Evolutionary conservation across 2,888 invertebrate genomes (phyloP), one percentile per base, ranked within the genome.

Genomic region (Gerris lacustris): DNA sequence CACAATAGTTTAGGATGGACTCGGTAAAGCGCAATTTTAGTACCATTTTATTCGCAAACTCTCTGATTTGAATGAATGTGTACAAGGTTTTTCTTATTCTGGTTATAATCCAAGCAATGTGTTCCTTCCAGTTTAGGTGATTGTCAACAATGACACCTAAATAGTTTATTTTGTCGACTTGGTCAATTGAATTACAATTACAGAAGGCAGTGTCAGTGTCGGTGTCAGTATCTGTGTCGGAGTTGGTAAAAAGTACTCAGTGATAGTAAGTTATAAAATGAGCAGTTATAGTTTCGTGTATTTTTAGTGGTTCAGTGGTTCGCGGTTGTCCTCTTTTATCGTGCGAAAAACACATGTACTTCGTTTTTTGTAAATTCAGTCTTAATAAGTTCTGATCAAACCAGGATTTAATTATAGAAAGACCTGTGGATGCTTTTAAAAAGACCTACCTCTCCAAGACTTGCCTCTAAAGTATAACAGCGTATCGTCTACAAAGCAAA

Each of bases 131-230:
- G 47, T 47, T 47, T 7, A 47, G 47, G 47, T 47, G 47, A 6
- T 47, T 47, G 47, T 47, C 47, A 47, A 47, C 47, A 47, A 47
- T 47, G 47, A 47, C 47, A 47, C 47, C 47, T 47, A 47, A 47
- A 47, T 47, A 47, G 6, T 47, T 47, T 7, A 47, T 47, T 6
- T 47, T 6, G 47, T 47, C 47, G 11, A 47, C 11, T 47, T 11
- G 47, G 47, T 47, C 47, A 7, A 47, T 47, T 7, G 47, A 7
- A 11, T 47, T 47, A 47, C 47, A 47, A 11, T 47, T 47, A 47
- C 47, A 47, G 11, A 11, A 7, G 11, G 47, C 11, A 11, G 6
- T 47, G 47, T 47, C 6, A 47, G 47, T 11, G 47, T 47, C 11
- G 11, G 47, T 47, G n/a, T n/a, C n/a, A n/a, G n/a, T n/a, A n/a